phyloP scores from a whole-genome alignment of 2,888 invertebrate genomes.

The Galerucella calmariensis region DNA sequence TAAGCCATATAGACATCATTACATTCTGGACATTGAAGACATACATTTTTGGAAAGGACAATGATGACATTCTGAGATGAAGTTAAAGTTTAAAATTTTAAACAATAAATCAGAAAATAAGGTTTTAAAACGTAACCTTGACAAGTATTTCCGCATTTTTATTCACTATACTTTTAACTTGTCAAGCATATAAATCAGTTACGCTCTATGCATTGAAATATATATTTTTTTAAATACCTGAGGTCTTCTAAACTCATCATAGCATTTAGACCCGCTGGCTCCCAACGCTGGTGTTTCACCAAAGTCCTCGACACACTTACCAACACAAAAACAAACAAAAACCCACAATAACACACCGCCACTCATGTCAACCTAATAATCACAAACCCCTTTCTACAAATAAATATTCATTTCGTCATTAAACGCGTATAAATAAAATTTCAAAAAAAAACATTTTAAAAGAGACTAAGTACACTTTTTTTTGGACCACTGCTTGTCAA shows the following conservation, averaged over 20 bases:
- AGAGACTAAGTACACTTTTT: conserved; percentile 14
- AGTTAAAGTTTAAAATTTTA: too few relatives aligned
- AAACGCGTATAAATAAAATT: neutral
- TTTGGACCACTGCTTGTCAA: conserved; percentile 30
- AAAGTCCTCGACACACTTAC: conserved; percentile 39
- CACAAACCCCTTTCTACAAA: conserved; percentile 10
- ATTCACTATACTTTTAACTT: neutral
- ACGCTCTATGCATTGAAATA: neutral
- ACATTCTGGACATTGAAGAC: too few relatives aligned
- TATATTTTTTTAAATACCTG: too few relatives aligned
- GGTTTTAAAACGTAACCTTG: too few relatives aligned
- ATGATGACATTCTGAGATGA: too few relatives aligned
- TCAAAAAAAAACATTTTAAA: conserved; percentile 19
- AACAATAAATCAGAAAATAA: too few relatives aligned
- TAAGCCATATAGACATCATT: too few relatives aligned
- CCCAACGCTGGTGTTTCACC: conserved; percentile 60
- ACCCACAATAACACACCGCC: conserved; percentile 8
- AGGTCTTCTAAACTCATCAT: conserved; percentile 68
- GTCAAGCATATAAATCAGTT: too few relatives aligned
- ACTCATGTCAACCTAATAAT: conserved; percentile 14
- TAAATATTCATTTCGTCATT: conserved; percentile 11
- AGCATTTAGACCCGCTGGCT: conserved; percentile 64
- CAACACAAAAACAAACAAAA: conserved; percentile 27
- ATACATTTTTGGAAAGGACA: too few relatives aligned
- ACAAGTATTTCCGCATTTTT: neutral